phyloP scores from a whole-genome alignment of 2,888 invertebrate species.

The Sphecodes monilicornis region DNA sequence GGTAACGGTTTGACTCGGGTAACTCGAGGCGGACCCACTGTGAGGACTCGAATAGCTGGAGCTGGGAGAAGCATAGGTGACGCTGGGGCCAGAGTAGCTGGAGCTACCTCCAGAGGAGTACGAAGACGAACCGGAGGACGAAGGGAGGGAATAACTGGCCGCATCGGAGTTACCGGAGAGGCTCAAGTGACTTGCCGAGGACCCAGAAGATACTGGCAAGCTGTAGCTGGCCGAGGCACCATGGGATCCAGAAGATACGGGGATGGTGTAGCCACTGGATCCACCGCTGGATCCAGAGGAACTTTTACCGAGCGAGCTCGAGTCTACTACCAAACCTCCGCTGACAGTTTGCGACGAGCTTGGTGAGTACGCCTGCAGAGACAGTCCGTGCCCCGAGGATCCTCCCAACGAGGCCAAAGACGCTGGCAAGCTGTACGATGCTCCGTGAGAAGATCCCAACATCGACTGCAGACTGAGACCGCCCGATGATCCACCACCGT shows the following conservation, averaged over 20 bases:
- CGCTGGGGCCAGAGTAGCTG: slow-evolving; percentile 46
- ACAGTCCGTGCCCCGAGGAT: slow-evolving; percentile 49
- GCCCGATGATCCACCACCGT: slow-evolving; percentile 66
- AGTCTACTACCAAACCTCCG: slow-evolving; percentile 72
- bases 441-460: slow-evolving; percentile 68
- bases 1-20: slow-evolving; percentile 57
- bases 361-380: slow-evolving; percentile 56
- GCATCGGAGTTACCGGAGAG: slow-evolving; percentile 73
- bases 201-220: slow-evolving; percentile 60
- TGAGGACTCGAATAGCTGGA: slow-evolving; percentile 61
- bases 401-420: slow-evolving; percentile 64
- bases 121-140: slow-evolving; percentile 69
- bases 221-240: slow-evolving; percentile 58
- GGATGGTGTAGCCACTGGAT: slow-evolving; percentile 29
- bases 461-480: slow-evolving; percentile 70
- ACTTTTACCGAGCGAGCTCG: slow-evolving; percentile 54
- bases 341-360: slow-evolving; percentile 69
- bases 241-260: slow-evolving; percentile 65
- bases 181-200: slow-evolving; percentile 63
- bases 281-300: slow-evolving; percentile 61
- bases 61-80: slow-evolving; percentile 51
- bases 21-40: slow-evolving; percentile 56
- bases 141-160: slow-evolving; percentile 76
- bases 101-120: slow-evolving; percentile 70
- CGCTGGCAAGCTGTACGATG: slow-evolving; percentile 62